phyloP scores from a whole-genome alignment of 2,113 vertebrate genomes.

The Rhynchomys soricoides region DNA sequence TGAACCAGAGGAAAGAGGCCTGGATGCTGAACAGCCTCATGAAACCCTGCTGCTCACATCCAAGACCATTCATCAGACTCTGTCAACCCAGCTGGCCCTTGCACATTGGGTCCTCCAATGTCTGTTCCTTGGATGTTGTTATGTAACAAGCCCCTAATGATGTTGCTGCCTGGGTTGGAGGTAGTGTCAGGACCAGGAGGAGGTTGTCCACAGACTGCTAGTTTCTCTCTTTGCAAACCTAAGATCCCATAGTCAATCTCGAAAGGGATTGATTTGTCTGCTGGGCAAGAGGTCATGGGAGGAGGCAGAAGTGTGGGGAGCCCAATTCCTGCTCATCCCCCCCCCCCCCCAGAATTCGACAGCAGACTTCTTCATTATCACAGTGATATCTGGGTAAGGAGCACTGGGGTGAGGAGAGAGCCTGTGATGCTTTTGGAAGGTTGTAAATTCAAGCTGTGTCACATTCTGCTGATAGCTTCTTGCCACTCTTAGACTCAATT shows the following conservation, averaged over 20 bases:
- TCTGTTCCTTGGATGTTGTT: not conserved
- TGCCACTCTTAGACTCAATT: not conserved
- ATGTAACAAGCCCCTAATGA: not conserved
- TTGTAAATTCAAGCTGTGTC: not conserved
- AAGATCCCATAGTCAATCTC: not conserved
- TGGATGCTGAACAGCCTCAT: not conserved
- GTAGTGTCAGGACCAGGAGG: not conserved
- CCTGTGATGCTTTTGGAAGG: not conserved
- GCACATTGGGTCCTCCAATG: not conserved
- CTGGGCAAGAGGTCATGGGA: not conserved
- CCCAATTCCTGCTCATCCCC: not conserved
- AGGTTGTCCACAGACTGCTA: too few species aligned
- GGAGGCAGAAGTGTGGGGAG: not conserved
- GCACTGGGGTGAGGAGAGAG: not conserved
- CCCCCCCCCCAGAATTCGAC: rapidly evolving
- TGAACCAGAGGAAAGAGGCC: not conserved
- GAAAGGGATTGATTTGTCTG: not conserved
- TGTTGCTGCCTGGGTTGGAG: not conserved
- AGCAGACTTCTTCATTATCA: not conserved
- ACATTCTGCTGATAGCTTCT: not conserved
- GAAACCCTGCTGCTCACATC: not conserved
- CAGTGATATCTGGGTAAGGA: not conserved
- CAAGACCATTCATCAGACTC: not conserved
- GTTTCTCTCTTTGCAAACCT: not conserved
- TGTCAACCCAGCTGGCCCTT: not conserved